phyloP scores from a whole-genome alignment of 1,140 invertebrate species.

The Phthorimaea operculella region DNA sequence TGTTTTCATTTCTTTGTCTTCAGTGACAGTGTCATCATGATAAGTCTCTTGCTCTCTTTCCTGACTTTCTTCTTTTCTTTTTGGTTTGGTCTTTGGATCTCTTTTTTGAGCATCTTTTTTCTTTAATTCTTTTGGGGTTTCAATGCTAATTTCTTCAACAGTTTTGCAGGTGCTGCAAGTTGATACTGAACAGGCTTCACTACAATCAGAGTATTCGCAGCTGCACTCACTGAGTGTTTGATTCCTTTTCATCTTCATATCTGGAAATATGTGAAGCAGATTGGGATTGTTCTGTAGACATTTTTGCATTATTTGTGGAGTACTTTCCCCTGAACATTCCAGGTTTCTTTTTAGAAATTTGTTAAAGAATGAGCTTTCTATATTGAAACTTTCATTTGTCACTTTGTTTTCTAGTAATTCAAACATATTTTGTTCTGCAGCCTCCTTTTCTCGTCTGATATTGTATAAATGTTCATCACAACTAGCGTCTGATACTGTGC shows the following conservation, averaged over 20 bases:
- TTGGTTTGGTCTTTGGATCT: conserved; percentile 16
- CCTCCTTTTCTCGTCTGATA: conserved; percentile 61
- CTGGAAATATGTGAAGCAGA: conserved; percentile 38
- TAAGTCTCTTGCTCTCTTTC: conserved; percentile 39
- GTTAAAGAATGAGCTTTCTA: conserved; percentile 73
- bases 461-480: conserved; percentile 56
- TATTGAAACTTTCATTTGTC: conserved; percentile 76
- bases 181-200: conserved; percentile 40
- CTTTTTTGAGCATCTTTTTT: conserved; percentile 15
- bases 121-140: conserved; percentile 6
- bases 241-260: conserved; percentile 21
- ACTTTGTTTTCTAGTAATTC: conserved; percentile 78
- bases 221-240: conserved; percentile 32
- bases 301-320: conserved; percentile 49
- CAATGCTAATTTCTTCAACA: conserved; percentile 16
- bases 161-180: conserved; percentile 47
- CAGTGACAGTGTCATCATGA: conserved; percentile 22
- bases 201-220: conserved; percentile 51
- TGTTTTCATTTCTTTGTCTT: conserved; percentile 35
- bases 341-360: conserved; percentile 63
- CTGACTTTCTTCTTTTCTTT: conserved; percentile 32
- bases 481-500: conserved; percentile 41
- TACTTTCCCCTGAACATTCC: conserved; percentile 58
- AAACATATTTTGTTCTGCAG: conserved; percentile 75
- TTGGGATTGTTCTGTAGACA: conserved; percentile 48